Evolutionary conservation across 2,113 vertebrate genomes (phyloP), one percentile per base, ranked within the genome.

Genomic region (Neomonachus schauinslandi): DNA sequence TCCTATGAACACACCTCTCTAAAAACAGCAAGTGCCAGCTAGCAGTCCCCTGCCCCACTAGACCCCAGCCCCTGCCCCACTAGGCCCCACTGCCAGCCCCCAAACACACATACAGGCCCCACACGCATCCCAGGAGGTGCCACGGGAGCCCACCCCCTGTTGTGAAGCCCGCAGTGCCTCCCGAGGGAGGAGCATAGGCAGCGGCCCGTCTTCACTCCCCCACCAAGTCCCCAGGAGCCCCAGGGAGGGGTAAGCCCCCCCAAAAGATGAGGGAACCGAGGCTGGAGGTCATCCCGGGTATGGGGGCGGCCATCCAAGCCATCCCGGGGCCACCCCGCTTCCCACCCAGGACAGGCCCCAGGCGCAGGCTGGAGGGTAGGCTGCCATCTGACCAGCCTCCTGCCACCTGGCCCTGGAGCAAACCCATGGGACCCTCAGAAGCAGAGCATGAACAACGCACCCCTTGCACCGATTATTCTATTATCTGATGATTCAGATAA

Each of bases 11-110:
- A 24, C 36, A 16, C 65, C 39, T 21, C 77, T 77, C 39, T 2
- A 28, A 1, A 33, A 46, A 13, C 1, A 16, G 26, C 5, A 1
- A 22, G 12, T 2, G 7, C 46, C 57, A 55, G 16, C 36, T 57
- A 11, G 67, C 39, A 22, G 24, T 39, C 39, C 26, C 24, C 14
- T 0, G n/a, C 11, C 22, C 26, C 46, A 0, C 5, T 0, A 0
- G 46, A n/a, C 24, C 33, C 51, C 39, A 22, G 24, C 39, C 39
- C 24, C 14, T 0, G n/a, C 11, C 22, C 26, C 46, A 0, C 5
- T 0, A 0, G 46, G 31, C 24, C 33, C 51, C 12, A 4, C 36
- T 22, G 4, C 8, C 49, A 21, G 26, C 51, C 72, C 71, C 79
- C 69, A 4, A 31, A 81, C 16, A 39, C 42, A n/a, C 21, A 22